These are phyloP conservation scores for Charadrius vociferus DNA, from an alignment of 2,113 vertebrate genomes.

Conservation along the genomic window DNA sequence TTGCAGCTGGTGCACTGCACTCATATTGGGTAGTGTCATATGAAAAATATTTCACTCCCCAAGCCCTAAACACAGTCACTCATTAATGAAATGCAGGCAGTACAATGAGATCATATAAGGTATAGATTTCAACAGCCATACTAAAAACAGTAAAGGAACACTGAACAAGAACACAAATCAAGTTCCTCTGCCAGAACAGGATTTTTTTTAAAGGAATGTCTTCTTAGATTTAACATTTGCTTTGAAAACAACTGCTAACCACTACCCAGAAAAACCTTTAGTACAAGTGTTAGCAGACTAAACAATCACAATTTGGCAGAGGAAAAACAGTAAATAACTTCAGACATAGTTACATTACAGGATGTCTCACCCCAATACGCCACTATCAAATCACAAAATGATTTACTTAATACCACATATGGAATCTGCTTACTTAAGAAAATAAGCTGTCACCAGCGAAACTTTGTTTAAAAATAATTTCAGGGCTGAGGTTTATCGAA, in stretches of 20 bases:
- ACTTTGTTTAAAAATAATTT: conserved; percentile 71
- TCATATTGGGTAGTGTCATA: conserved; percentile 93
- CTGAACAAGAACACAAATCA: conserved; percentile 92
- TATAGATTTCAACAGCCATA: conserved; percentile 94
- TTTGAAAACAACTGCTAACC: conserved; percentile 92
- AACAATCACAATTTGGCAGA: conserved; percentile 87
- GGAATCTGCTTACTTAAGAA: conserved; percentile 88
- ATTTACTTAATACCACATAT: conserved; percentile 75
- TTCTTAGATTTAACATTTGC: conserved; percentile 84
- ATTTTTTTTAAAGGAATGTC: conserved; percentile 74
- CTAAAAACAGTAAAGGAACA: conserved; percentile 88
- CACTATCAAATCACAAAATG: conserved; percentile 82
- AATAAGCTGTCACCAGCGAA: conserved; percentile 70
- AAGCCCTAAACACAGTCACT: conserved; percentile 86
- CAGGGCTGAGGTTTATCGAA: conserved; percentile 52
- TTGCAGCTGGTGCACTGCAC: conserved; percentile 90
- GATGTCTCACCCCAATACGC: conserved; percentile 84
- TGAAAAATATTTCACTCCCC: conserved; percentile 96
- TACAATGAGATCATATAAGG: conserved; percentile 94
- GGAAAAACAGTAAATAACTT: conserved; percentile 89
- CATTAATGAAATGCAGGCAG: conserved; percentile 98
- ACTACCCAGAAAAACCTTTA: conserved; percentile 82
- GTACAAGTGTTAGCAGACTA: conserved; percentile 92
- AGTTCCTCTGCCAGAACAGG: conserved; percentile 86
- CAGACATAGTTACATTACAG: conserved; percentile 75